Evolutionary conservation across 2,888 invertebrate species (phyloP).

Genomic region (Orthosia gothica): DNA sequence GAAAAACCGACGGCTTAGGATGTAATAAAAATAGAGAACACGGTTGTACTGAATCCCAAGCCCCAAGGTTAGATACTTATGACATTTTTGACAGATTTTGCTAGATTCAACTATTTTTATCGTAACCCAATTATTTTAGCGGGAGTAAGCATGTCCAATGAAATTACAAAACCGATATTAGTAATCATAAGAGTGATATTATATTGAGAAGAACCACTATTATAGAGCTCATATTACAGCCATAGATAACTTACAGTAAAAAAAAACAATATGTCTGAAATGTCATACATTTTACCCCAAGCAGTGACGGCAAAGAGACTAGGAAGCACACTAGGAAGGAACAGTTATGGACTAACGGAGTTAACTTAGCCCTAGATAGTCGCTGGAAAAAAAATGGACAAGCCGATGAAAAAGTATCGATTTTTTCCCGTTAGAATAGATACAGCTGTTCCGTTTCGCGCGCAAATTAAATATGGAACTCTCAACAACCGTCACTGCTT

Average conservation of each 20-base stretch:
- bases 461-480: slow-evolving; percentile 32
- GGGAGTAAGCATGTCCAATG: not conserved
- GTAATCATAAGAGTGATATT: too few relatives aligned
- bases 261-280: slow-evolving; percentile 17
- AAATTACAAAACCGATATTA: not conserved
- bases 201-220: not conserved
- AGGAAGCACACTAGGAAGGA: too few relatives aligned
- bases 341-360: too few relatives aligned
- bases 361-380: slow-evolving; percentile 10
- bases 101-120: not conserved
- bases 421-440: slow-evolving; percentile 22
- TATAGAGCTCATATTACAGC: not conserved
- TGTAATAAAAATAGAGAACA: slow-evolving; percentile 54
- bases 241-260: not conserved
- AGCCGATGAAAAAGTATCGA: slow-evolving; percentile 35
- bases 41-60: slow-evolving; percentile 42
- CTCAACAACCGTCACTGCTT: slow-evolving; percentile 31
- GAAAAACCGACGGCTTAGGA: slow-evolving; percentile 29
- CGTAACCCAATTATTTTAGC: not conserved
- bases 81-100: slow-evolving; percentile 49
- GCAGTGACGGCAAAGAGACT: slow-evolving; percentile 26
- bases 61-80: slow-evolving; percentile 50
- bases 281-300: slow-evolving; percentile 25
- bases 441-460: slow-evolving; percentile 30
- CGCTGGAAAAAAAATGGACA: slow-evolving; percentile 23